Conservation (phyloP, 2,888 invertebrate species). For the Chorisops tibialis region DNA sequence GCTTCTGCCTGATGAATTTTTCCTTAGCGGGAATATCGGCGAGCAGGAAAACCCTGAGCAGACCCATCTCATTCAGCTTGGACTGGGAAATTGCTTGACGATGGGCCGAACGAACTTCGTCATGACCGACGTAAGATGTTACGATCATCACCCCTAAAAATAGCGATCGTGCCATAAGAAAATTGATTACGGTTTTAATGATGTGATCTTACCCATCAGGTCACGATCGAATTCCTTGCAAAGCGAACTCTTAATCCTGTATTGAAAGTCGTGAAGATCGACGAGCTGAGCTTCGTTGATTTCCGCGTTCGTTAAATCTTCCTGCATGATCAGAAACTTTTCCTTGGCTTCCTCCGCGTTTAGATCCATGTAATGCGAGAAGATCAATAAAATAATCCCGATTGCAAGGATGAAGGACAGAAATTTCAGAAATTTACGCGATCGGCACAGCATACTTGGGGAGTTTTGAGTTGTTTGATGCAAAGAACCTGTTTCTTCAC, state of each 20-base stretch:
- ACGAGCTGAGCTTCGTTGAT: conserved; percentile 14
- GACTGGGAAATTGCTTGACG: conserved; percentile 62
- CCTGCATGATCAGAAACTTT: conserved; percentile 3
- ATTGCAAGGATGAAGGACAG: conserved; percentile 3
- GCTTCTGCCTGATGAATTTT: conserved; percentile 56
- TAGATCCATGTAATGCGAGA: background rate
- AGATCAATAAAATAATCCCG: background rate
- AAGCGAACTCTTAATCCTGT: background rate
- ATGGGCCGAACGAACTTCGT: conserved; percentile 66
- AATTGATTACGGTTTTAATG: background rate
- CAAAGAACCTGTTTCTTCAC: background rate
- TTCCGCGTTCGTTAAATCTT: background rate
- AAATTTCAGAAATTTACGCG: conserved; percentile 8
- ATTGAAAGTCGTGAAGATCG: conserved; percentile 14
- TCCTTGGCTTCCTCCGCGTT: conserved; percentile 9
- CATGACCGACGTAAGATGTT: conserved; percentile 74
- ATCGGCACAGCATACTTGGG: no score
- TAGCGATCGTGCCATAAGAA: background rate
- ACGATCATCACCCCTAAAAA: conserved; percentile 57
- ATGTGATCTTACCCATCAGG: conserved; percentile 8
- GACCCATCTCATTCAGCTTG: conserved; percentile 58
- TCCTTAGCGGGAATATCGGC: conserved; percentile 59
- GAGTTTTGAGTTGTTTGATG: background rate
- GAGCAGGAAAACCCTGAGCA: conserved; percentile 66
- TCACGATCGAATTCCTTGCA: conserved; percentile 15